Base-by-base conservation (phyloP, 1,140 invertebrate species). In the Homalodisca vitripennis region DNA sequence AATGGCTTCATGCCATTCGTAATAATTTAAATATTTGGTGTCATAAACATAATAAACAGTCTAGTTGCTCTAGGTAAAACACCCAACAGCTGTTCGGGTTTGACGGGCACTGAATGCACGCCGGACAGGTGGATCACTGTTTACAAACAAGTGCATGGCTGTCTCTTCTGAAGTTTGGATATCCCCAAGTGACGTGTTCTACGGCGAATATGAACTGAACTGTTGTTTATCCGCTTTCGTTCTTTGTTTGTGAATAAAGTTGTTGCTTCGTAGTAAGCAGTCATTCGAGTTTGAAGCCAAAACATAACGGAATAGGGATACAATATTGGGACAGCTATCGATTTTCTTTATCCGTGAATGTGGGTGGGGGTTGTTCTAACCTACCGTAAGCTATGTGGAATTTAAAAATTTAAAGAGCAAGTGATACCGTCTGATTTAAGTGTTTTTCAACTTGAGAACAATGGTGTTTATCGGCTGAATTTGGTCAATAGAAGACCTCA, bases 141-240 rank as follows among this genome's bases (percentile, higher is more conserved):
- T 51, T 51, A 51, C 48, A 51, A 51, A 51, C 48, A 51, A 51
- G 48, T 51, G 48, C 22, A 51, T 51, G 48, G 48, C 48, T 51
- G 48, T 20, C 48, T 20, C 3, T 3, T n/a, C 14, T 10, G 48
- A 51, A 51, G 48, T 20, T 20, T 20, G 6, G 3, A 20, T 51
- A 20, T 20, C 6, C n/a, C 48, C 6, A 17, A 3, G n/a, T 51
- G 48, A 51, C 48, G 48, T 51, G 34, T 41, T 41, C 6, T 41
- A n/a, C n/a, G n/a, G n/a, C n/a, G n/a, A n/a, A n/a, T n/a, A n/a
- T n/a, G n/a, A n/a, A n/a, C n/a, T n/a, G n/a, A n/a, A n/a, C n/a
- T n/a, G n/a, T n/a, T n/a, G n/a, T n/a, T n/a, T n/a, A n/a, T n/a
- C n/a, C n/a, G n/a, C n/a, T n/a, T n/a, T n/a, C n/a, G n/a, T n/a